Conservation (phyloP, 2,888 invertebrate genomes). For the Balanococcus diminutus region DNA sequence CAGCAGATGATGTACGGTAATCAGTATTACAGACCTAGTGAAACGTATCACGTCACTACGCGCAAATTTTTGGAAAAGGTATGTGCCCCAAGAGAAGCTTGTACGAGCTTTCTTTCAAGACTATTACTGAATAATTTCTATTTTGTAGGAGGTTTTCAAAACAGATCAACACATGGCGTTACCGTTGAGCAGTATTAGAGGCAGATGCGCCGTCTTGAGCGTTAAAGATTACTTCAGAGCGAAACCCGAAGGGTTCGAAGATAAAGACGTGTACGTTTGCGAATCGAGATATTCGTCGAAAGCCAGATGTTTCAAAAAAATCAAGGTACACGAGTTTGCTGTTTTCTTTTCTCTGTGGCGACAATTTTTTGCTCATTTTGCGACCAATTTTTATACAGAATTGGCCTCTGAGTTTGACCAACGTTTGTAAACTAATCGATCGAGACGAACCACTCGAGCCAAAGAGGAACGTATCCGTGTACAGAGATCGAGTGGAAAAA, state of each 20-base stretch:
- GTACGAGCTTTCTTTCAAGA: background rate
- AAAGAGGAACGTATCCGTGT: slow-evolving; percentile 88
- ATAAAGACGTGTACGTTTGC: slow-evolving; percentile 95
- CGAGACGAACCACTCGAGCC: slow-evolving; percentile 81
- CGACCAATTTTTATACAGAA: slow-evolving; percentile 60
- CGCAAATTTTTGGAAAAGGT: slow-evolving; percentile 90
- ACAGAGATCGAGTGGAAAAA: slow-evolving; percentile 86
- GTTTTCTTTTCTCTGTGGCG: background rate
- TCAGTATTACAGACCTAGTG: slow-evolving; percentile 88
- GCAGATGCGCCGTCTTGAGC: slow-evolving; percentile 90
- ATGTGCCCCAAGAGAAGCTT: background rate
- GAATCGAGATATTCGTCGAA: slow-evolving; percentile 92
- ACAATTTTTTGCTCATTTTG: background rate
- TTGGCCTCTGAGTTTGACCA: slow-evolving; percentile 69
- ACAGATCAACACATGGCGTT: slow-evolving; percentile 86
- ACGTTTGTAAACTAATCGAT: slow-evolving; percentile 70
- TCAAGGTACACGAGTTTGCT: slow-evolving; percentile 63
- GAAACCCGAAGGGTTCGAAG: slow-evolving; percentile 83
- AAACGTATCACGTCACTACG: slow-evolving; percentile 94
- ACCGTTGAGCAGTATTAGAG: slow-evolving; percentile 82
- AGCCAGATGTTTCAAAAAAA: slow-evolving; percentile 89
- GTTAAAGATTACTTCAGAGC: slow-evolving; percentile 93
- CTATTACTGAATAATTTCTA: background rate
- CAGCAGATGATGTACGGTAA: slow-evolving; percentile 91
- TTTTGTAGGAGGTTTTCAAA: slow-evolving; percentile 83